A percentile compares a stretch with the other conserved stretches of the same genome.
These are phyloP conservation scores for Amblyopsis hoosieri DNA, from an alignment of 2,797 vertebrate genomes.

Conservation along the genomic window DNA sequence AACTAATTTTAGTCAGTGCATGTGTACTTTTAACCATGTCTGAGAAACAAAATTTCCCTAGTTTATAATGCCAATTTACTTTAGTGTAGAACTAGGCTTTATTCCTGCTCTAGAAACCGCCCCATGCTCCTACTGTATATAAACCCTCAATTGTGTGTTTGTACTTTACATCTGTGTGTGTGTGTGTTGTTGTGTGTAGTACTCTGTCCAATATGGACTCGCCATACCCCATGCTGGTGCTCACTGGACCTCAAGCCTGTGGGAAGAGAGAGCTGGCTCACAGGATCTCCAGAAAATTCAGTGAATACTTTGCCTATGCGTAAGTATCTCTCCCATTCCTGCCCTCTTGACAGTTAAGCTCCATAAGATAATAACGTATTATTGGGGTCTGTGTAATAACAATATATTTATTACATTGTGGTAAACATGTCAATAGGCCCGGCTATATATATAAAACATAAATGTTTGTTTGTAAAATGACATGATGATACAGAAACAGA, in stretches of 20 bases:
- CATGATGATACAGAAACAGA: too few species aligned
- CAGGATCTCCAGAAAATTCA: constrained; percentile 86
- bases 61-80: too few species aligned
- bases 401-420: too few species aligned
- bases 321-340: constrained; percentile 62
- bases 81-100: too few species aligned
- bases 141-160: background rate
- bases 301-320: constrained; percentile 86
- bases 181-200: constrained; percentile 64
- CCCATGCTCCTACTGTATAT: background rate
- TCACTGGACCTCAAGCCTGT: constrained; percentile 86
- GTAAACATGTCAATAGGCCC: too few species aligned
- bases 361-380: background rate
- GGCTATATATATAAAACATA: too few species aligned
- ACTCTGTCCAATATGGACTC: constrained; percentile 80
- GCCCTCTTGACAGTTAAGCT: background rate
- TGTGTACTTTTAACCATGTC: too few species aligned
- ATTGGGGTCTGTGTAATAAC: too few species aligned
- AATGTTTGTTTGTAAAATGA: too few species aligned
- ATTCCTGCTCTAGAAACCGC: too few species aligned
- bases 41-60: too few species aligned
- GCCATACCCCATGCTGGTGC: constrained; percentile 90
- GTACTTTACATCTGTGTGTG: background rate
- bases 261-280: constrained; percentile 89
- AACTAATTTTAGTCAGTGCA: too few species aligned